Base-by-base conservation (phyloP, 2,888 invertebrate species). In the Girardia tigrina region DNA sequence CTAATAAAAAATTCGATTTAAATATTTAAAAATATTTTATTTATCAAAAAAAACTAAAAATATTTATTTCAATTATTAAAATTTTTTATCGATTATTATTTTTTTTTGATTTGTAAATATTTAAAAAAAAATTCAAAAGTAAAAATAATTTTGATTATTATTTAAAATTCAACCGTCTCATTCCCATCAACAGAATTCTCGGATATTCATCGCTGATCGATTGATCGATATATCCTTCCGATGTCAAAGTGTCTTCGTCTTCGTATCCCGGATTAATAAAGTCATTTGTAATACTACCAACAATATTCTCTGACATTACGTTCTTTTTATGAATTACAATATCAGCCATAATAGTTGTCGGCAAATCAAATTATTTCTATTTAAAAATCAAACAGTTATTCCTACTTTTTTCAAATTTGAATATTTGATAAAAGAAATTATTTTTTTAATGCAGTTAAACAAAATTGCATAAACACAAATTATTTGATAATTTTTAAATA, bases 181-280 rank as follows among this genome's bases (percentile, higher is more conserved):
- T 87, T 1, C 95, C 95, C 94, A 95, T 94, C 27, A 95, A 86
- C 36, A 95, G 86, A 81, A 95, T 94, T 80, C 93, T 88, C 71
- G 95, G 94, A 83, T 94, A 94, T 80, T 90, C 90, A 81, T 91
- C 91, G 23, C 23, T 56, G n/a, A 56, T 56, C n/a, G 56, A 56
- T 16, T 56, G 56, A 56, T 56, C n/a, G 4, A 56, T 56, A 56
- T 56, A 56, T 56, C 23, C 56, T 56, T 56, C 56, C n/a, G n/a
- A n/a, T 20, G 4, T 56, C n/a, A 23, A 6, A n/a, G n/a, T 2
- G 23, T 56, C 23, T 56, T 56, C 56, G n/a, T 56, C 56, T 20
- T 56, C 56, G 23, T 56, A 56, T 12, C 56, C 56, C 23, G n/a
- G 56, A 56, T 4, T 56, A 56, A 56, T 56, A 56, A 56, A 56